phyloP scores from a whole-genome alignment of 2,888 invertebrate genomes.

The Gisinianus flammeolus region DNA sequence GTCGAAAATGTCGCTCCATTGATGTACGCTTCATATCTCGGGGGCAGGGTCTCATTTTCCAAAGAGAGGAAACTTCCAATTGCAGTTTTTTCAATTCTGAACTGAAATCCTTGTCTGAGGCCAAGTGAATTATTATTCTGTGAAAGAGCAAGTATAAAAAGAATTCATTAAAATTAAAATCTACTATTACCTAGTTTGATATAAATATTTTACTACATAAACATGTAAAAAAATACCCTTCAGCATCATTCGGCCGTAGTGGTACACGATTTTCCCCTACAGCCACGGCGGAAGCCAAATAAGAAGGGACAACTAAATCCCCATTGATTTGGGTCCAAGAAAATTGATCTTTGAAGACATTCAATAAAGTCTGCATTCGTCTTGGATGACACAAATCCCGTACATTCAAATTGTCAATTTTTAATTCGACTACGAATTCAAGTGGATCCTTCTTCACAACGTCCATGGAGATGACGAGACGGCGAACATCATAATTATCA shows the following conservation, averaged over 20 bases:
- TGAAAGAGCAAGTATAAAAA: conserved; percentile 32
- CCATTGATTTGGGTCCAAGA: conserved; percentile 52
- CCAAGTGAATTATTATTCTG: conserved; percentile 81
- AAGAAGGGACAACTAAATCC: conserved; percentile 73
- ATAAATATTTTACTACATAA: neutral
- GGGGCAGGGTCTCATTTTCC: conserved; percentile 78
- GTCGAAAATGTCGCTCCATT: conserved; percentile 80
- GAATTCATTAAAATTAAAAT: neutral
- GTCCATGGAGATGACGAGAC: conserved; percentile 51
- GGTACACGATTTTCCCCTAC: conserved; percentile 80
- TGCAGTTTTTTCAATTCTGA: conserved; percentile 71
- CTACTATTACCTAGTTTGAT: neutral
- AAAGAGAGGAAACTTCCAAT: conserved; percentile 81
- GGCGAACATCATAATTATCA: conserved; percentile 50
- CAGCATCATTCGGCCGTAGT: conserved; percentile 79
- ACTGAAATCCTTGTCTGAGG: conserved; percentile 78
- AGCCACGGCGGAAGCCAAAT: conserved; percentile 82
- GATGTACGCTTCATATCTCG: conserved; percentile 82
- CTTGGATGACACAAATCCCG: conserved; percentile 81
- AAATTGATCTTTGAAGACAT: conserved; percentile 73
- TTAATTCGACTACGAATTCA: conserved; percentile 79
- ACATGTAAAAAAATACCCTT: conserved; percentile 71
- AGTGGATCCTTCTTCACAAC: conserved; percentile 64
- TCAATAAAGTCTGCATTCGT: conserved; percentile 75
- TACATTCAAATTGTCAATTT: conserved; percentile 87